Base-by-base conservation (phyloP, 2,797 vertebrate genomes). In the Diceros bicornis region DNA sequence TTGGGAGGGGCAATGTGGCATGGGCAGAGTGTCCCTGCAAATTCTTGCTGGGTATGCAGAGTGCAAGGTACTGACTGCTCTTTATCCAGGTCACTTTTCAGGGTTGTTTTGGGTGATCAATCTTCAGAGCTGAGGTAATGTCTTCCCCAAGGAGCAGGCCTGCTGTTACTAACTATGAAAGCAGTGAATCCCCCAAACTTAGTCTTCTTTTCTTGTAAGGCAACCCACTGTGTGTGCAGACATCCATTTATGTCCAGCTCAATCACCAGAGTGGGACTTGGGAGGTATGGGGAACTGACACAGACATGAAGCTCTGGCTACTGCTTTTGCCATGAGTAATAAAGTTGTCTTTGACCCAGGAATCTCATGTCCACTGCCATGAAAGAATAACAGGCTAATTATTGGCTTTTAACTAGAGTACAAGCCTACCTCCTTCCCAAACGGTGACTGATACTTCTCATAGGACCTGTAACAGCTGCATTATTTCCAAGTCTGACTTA, bases 151-250 rank as follows among this genome's bases (percentile, higher is more conserved):
- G 77, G 32, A 87, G 47, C 50, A 89, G 37, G 64, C 82, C 44
- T 96, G 37, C n/a, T 88, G 61, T 47, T 10, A 82, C 44, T 93
- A 57, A 81, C 4, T 68, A 27, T 81, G 57, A 75, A 93, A 95
- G 18, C 1, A 88, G 55, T 34, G 23, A 74, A 61, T 55, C 29
- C 17, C 59, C n/a, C 41, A 41, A 93, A 88, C 20, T 37, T 71
- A 47, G 55, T 50, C 32, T 37, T 47, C 52, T 25, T 85, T 44
- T 94, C 16, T 17, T 87, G 8, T 86, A 59, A 50, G 1, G 34
- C 41, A 74, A 90, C 47, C 29, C 41, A 92, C 18, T 50, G 13
- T 32, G 17, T 55, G 7, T 64, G 5, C 27, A 83, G 21, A 75
- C 8, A 77, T 59, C 47, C 64, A 59, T 72, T 7, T 41, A 0